phyloP scores from a whole-genome alignment of 2,113 vertebrate species.

The Trematocara marginatum region DNA sequence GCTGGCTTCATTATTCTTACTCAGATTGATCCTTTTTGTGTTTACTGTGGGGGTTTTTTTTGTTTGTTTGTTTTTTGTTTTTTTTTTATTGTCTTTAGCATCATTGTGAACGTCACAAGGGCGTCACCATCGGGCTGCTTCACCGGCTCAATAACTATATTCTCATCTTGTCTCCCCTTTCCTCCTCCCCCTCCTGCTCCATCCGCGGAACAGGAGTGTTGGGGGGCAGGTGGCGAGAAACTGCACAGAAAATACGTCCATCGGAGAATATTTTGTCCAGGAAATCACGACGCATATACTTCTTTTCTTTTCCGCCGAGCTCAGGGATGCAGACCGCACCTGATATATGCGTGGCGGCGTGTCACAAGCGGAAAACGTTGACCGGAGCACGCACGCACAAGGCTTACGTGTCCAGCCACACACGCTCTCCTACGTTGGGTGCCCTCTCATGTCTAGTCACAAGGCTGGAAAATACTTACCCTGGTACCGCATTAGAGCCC shows the following conservation, averaged over 20 bases:
- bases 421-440: slow-evolving; percentile 1
- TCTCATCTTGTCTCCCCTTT: not conserved
- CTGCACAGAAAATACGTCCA: slow-evolving; percentile 4
- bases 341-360: not conserved
- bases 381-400: slow-evolving; percentile 21
- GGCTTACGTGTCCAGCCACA: slow-evolving; percentile 65
- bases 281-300: slow-evolving; percentile 24
- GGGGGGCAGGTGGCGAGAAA: slow-evolving; percentile 6
- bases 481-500: not conserved
- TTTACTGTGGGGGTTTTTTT: accelerated
- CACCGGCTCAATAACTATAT: not conserved
- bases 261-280: not conserved
- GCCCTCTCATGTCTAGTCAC: slow-evolving; percentile 3
- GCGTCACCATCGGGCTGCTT: not conserved
- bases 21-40: not conserved
- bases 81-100: not conserved
- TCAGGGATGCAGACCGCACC: not conserved
- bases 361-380: slow-evolving; percentile 1
- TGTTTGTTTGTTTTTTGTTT: not conserved
- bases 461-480: slow-evolving; percentile 3
- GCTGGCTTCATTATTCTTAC: not conserved
- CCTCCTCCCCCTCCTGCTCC: not conserved
- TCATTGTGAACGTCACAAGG: not conserved
- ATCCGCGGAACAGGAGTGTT: not conserved
- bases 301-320: not conserved